A percentile compares a stretch with the other conserved stretches of the same genome.
phyloP scores from a whole-genome alignment of 2,888 invertebrate genomes.

The Sesamia inferens region DNA sequence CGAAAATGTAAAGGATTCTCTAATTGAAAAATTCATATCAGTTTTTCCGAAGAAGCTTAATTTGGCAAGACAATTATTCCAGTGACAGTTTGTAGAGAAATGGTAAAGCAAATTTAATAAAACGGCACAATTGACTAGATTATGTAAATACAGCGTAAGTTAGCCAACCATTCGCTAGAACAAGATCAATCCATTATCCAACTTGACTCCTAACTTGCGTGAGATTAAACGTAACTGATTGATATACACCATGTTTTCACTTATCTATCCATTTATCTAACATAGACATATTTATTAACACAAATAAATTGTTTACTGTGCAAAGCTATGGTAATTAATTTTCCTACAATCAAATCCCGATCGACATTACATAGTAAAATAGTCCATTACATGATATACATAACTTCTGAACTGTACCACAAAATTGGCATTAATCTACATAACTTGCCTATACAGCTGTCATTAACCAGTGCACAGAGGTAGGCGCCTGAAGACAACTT shows the following conservation, averaged over 20 bases:
- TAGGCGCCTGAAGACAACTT: conserved; percentile 81
- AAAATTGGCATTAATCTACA: conserved; percentile 82
- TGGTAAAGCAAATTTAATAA: conserved; percentile 7
- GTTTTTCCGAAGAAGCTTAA: neutral
- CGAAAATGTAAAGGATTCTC: neutral
- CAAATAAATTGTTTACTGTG: conserved; percentile 51
- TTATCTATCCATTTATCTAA: conserved; percentile 57
- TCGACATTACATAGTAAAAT: conserved; percentile 59
- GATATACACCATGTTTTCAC: conserved; percentile 57
- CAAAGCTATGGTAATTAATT: conserved; percentile 53
- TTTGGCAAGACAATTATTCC: neutral
- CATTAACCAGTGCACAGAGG: conserved; percentile 81
- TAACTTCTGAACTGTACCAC: conserved; percentile 67
- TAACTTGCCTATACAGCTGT: conserved; percentile 80
- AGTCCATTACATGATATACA: conserved; percentile 56
- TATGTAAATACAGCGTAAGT: conserved; percentile 35
- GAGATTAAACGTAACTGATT: conserved; percentile 55
- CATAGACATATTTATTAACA: conserved; percentile 57
- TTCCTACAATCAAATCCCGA: conserved; percentile 57
- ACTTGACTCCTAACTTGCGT: conserved; percentile 49
- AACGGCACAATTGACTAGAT: conserved; percentile 32
- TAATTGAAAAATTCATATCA: too few relatives aligned
- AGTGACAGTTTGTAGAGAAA: neutral
- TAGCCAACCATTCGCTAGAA: conserved; percentile 41
- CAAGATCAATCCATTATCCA: conserved; percentile 53